A percentile compares a stretch with the other conserved stretches of the same genome.
Evolutionary conservation across 2,113 vertebrate species (phyloP).

Genomic region (Catharus bicknelli): DNA sequence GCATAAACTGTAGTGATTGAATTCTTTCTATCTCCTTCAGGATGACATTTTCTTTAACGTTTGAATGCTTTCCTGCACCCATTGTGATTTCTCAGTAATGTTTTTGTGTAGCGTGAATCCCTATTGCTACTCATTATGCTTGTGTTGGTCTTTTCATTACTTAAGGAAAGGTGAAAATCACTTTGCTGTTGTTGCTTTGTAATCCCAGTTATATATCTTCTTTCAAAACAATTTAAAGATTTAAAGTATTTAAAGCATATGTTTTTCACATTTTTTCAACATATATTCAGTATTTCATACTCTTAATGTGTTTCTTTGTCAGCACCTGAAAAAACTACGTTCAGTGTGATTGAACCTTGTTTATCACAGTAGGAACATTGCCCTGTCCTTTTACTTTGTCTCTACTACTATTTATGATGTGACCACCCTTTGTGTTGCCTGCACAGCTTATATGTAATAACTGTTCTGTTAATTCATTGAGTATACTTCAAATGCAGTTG

Average conservation of each 20-base stretch:
- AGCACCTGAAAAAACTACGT: not conserved
- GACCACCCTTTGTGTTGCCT: not conserved
- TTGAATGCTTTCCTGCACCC: conserved; percentile 7
- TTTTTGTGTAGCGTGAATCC: not conserved
- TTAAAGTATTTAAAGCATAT: not conserved
- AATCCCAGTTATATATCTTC: not conserved
- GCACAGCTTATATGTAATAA: not conserved
- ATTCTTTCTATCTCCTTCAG: not conserved
- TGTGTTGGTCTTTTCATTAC: conserved; percentile 4
- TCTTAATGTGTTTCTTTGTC: not conserved
- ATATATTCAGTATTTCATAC: not conserved
- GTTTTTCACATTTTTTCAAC: not conserved
- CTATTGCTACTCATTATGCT: conserved; percentile 11
- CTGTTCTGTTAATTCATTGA: not conserved
- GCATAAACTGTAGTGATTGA: not conserved
- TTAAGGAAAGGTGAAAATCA: conserved; percentile 12
- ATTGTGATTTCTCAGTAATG: conserved; percentile 21
- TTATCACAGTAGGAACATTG: not conserved
- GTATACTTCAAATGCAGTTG: not conserved
- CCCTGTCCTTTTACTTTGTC: not conserved
- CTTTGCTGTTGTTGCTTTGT: not conserved
- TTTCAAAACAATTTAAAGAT: not conserved
- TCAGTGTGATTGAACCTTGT: not conserved
- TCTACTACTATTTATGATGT: not conserved
- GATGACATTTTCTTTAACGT: conserved; percentile 17